Evolutionary conservation across 2,113 vertebrate genomes (phyloP), one percentile per base, ranked within the genome.

Genomic region (Calypte anna): DNA sequence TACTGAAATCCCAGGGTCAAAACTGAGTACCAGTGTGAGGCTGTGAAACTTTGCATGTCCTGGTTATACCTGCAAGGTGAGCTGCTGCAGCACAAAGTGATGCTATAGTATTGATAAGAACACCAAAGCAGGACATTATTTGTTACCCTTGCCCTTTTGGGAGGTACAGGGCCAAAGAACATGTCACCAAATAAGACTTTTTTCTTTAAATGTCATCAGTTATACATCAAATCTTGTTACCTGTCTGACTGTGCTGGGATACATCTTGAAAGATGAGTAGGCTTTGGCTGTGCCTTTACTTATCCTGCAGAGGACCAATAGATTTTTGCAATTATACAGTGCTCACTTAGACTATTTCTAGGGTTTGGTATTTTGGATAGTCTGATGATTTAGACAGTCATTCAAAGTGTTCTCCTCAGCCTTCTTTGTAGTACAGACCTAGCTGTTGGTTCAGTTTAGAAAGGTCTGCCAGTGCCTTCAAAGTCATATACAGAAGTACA

Each of bases 61-160:
- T 40, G 83, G 28, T 59, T 50, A 24, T 16, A 36, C 2, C 22
- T 58, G 28, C 24, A 46, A 67, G 59, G 68, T 12, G 36, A 78
- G 61, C 55, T 20, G 58, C 64, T 81, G 48, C 1, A 1, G 40
- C 63, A 58, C 0, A 0, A 28, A 44, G 59, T 1, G 14, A 22
- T 4, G 12, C 57, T 40, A 5, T 38, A 33, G 40, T 30, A 33
- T 46, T 28, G 21, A 2, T 13, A 38, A 90, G n/a, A 28, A 21
- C 31, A n/a, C 25, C 2, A 1, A 50, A 80, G 10, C 10, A 44
- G 46, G 51, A 14, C 4, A 6, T 36, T 44, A 33, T 48, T 70
- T 46, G 44, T 82, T n/a, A 54, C 16, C 14, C 7, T 30, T 58
- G 2, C 12, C 20, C 20, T 82, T 76, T 87, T 77, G n/a, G 38